phyloP scores from a whole-genome alignment of 2,797 vertebrate species.

The Anas acuta region DNA sequence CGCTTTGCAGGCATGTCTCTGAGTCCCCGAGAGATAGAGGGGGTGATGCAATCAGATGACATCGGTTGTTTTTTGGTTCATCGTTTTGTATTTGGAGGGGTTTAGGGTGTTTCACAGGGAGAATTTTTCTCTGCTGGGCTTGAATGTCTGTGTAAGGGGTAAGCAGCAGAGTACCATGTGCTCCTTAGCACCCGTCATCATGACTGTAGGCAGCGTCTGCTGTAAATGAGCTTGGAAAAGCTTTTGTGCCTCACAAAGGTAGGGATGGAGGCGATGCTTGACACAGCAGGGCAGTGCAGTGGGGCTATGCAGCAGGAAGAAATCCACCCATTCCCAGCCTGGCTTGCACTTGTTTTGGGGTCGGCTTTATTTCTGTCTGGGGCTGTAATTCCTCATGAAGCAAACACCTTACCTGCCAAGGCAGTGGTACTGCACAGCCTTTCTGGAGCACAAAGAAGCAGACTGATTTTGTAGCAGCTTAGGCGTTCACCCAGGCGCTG shows the following conservation, averaged over 20 bases:
- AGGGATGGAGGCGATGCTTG: neutral
- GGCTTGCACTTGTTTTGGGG: neutral
- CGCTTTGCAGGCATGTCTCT: neutral
- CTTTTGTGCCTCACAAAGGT: neutral
- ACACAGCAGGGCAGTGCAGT: neutral
- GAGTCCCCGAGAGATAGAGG: neutral
- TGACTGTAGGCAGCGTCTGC: neutral
- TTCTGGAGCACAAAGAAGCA: neutral
- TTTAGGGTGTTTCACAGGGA: neutral
- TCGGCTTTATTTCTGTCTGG: neutral
- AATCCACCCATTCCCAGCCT: neutral
- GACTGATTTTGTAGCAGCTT: neutral
- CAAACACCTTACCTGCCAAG: neutral
- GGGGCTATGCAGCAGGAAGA: neutral
- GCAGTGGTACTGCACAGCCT: neutral
- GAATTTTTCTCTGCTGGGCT: neutral
- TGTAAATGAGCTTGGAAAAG: neutral
- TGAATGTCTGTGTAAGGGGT: neutral
- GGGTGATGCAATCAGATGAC: slow-evolving; percentile 43
- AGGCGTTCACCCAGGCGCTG: neutral
- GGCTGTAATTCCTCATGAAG: neutral
- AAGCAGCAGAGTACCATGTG: neutral
- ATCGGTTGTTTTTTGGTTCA: neutral
- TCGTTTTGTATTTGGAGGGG: neutral
- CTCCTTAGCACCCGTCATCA: neutral